phyloP scores from a whole-genome alignment of 2,113 vertebrate genomes.

The Festucalex cinctus region DNA sequence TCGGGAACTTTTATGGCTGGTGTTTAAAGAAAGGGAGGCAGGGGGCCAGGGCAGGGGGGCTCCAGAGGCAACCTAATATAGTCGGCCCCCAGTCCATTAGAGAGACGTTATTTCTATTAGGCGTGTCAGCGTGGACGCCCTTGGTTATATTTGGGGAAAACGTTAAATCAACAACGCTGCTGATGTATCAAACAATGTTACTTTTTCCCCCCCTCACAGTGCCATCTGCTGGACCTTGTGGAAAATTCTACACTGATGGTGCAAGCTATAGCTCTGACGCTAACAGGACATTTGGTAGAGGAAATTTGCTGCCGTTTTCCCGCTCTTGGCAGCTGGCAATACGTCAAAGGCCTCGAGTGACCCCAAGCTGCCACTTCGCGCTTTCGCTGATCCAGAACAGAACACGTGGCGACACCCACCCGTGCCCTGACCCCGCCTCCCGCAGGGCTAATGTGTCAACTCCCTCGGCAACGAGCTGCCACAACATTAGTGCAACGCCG shows the following conservation, averaged over 20 bases:
- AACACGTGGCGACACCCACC: conserved; percentile 39
- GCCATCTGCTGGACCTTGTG: conserved; percentile 2
- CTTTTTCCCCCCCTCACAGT: background rate
- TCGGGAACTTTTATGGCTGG: conserved; percentile 73
- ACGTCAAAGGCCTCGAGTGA: conserved; percentile 44
- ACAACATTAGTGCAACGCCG: conserved; percentile 27
- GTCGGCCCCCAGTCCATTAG: conserved; percentile 67
- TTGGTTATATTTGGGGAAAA: conserved; percentile 65
- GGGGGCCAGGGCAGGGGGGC: conserved; percentile 36
- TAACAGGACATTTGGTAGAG: conserved; percentile 4
- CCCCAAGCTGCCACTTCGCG: conserved; percentile 30
- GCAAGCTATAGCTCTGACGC: conserved; percentile 15
- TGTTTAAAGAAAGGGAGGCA: conserved; percentile 65
- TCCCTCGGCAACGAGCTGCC: conserved; percentile 37
- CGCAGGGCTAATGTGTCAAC: conserved; percentile 30
- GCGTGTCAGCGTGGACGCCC: conserved; percentile 28
- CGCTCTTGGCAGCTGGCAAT: conserved; percentile 29
- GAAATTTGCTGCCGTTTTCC: conserved; percentile 34
- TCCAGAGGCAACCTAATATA: conserved; percentile 56
- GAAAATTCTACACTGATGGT: conserved; percentile 27
- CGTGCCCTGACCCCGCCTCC: background rate
- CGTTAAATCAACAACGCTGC: background rate
- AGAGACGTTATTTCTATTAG: conserved; percentile 70
- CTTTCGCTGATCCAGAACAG: conserved; percentile 53
- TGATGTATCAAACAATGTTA: background rate